Conservation (phyloP, 2,888 invertebrate genomes). For the Ophioninae sp. region DNA sequence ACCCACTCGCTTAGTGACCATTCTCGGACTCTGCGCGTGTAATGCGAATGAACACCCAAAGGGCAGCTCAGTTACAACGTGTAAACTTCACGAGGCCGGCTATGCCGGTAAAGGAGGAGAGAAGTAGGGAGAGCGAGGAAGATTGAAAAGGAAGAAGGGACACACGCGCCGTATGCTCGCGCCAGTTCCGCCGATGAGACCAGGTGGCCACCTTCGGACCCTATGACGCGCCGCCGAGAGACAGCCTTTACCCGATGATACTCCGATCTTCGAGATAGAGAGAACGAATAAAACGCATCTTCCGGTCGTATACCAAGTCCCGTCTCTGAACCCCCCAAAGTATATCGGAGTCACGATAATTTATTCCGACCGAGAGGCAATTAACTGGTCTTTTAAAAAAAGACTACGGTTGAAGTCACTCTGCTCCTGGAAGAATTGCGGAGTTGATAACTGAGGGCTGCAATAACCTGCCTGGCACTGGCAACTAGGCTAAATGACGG, state of each 20-base stretch:
- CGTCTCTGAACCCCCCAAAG: not conserved
- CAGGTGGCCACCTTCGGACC: slow-evolving; percentile 62
- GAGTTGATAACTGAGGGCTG: not conserved
- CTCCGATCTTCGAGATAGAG: slow-evolving; percentile 39
- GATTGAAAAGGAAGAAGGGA: slow-evolving; percentile 17
- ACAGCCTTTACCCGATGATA: slow-evolving; percentile 51
- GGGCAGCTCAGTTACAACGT: slow-evolving; percentile 62
- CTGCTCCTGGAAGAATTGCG: not conserved
- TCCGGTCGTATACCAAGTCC: slow-evolving; percentile 30
- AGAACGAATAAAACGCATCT: slow-evolving; percentile 32
- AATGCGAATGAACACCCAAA: slow-evolving; percentile 60
- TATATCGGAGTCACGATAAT: not conserved
- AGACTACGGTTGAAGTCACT: not conserved
- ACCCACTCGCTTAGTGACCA: slow-evolving; percentile 51
- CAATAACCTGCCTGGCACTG: not conserved
- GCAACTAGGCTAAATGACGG: not conserved
- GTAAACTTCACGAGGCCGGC: slow-evolving; percentile 51
- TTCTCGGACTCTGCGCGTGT: slow-evolving; percentile 45
- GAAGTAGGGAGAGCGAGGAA: slow-evolving; percentile 32
- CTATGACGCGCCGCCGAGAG: slow-evolving; percentile 44
- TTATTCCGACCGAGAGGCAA: not conserved
- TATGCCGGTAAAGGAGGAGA: slow-evolving; percentile 33
- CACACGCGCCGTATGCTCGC: slow-evolving; percentile 41
- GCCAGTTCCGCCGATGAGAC: slow-evolving; percentile 55
- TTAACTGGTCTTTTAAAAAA: not conserved